phyloP scores from a whole-genome alignment of 1,140 invertebrate species.

The Brachionus paranguensis region DNA sequence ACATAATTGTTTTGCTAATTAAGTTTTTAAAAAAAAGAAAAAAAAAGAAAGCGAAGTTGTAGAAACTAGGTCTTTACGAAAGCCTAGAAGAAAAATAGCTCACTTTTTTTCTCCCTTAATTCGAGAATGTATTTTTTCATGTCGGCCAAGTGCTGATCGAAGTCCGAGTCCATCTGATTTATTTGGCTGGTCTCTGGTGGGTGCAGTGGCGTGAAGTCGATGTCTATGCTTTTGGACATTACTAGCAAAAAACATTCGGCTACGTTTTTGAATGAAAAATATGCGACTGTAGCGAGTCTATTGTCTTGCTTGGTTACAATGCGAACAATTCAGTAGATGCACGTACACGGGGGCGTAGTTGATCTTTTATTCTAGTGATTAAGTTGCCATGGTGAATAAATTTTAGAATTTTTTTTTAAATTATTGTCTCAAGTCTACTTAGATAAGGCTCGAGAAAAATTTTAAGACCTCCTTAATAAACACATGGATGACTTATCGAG shows the following conservation, averaged over 20 bases:
- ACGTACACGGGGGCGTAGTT: neutral
- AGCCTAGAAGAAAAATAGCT: neutral
- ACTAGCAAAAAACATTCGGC: neutral
- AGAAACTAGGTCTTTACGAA: neutral
- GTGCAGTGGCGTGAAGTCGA: neutral
- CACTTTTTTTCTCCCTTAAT: conserved; percentile 52
- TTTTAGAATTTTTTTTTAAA: neutral
- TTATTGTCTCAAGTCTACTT: conserved; percentile 4
- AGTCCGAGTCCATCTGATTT: conserved; percentile 47
- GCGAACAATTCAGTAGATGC: neutral
- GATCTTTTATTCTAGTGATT: neutral
- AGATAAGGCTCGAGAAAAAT: neutral
- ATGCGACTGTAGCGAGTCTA: conserved; percentile 3
- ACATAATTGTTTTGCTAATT: conserved; percentile 53
- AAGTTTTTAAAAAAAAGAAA: neutral
- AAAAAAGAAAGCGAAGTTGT: neutral
- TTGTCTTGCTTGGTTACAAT: conserved; percentile 14
- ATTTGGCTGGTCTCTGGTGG: neutral
- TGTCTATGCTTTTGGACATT: conserved; percentile 24
- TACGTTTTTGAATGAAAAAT: neutral
- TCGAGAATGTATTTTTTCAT: conserved; percentile 54
- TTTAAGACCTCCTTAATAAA: neutral
- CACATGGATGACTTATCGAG: neutral
- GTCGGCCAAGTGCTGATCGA: conserved; percentile 51
- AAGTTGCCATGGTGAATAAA: neutral